These are phyloP conservation scores for Apistogramma diplotaenia DNA, from an alignment of 2,113 vertebrate genomes.

Conservation along the genomic window DNA sequence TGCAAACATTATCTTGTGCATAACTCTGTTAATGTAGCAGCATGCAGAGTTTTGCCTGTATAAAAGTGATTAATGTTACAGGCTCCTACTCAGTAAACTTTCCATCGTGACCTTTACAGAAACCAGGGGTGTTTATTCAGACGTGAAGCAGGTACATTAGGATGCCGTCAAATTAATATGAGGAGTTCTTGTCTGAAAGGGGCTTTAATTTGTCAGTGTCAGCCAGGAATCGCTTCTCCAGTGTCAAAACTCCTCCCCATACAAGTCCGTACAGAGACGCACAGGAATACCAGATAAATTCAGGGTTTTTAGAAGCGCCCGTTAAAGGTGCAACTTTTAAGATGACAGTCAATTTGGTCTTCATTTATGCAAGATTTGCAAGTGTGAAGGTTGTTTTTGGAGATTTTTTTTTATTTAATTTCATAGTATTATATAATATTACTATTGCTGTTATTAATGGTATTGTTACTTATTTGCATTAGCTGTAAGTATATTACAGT, in stretches of 20 bases:
- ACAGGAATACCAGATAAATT: constrained; percentile 58
- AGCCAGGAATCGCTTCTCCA: background rate
- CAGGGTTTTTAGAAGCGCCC: constrained; percentile 67
- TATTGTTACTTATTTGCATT: constrained; percentile 48
- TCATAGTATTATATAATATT: constrained; percentile 51
- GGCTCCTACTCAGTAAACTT: background rate
- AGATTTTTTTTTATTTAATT: constrained; percentile 45
- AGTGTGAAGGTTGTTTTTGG: constrained; percentile 47
- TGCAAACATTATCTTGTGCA: background rate
- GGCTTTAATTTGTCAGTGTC: background rate
- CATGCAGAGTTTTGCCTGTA: background rate
- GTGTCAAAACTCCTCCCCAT: background rate
- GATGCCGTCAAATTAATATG: background rate
- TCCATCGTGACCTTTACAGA: background rate
- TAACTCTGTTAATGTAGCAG: background rate
- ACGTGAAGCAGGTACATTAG: background rate
- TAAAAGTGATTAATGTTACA: too few relatives aligned
- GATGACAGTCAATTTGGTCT: constrained; percentile 42
- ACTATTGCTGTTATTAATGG: constrained; percentile 47
- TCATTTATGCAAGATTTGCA: constrained; percentile 63
- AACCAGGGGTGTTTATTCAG: background rate
- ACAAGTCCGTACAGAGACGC: constrained; percentile 46
- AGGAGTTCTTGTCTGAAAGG: background rate
- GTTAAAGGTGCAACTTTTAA: constrained; percentile 48
- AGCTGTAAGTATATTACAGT: constrained; percentile 57